Percentiles rank a stretch among this genome's conserved stretches.
These are phyloP conservation scores for Mormoops blainvillei DNA, from an alignment of 2,113 vertebrate species.

Conservation along the genomic window DNA sequence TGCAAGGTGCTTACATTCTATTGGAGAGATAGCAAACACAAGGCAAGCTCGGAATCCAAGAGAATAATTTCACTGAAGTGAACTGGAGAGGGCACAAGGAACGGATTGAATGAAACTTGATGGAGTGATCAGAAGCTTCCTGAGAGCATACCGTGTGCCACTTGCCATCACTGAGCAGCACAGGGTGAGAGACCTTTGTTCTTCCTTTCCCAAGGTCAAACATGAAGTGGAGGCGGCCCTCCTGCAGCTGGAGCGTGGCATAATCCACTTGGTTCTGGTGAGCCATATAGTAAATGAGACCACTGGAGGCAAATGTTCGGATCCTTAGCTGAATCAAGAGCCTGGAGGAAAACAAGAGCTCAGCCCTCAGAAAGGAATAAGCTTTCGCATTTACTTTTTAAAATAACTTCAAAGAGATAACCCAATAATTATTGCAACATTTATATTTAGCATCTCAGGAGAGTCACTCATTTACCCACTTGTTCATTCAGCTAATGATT, in stretches of 20 bases:
- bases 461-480: neutral
- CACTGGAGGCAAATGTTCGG: slow-evolving; percentile 86
- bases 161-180: slow-evolving; percentile 84
- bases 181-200: slow-evolving; percentile 81
- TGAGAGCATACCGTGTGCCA: slow-evolving; percentile 88
- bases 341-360: slow-evolving; percentile 67
- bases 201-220: slow-evolving; percentile 92
- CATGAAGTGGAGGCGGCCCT: slow-evolving; percentile 84
- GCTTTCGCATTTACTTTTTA: neutral
- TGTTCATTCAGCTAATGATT: neutral
- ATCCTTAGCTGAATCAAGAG: slow-evolving; percentile 86
- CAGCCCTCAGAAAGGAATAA: neutral
- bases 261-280: slow-evolving; percentile 90
- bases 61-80: neutral
- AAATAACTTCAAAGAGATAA: neutral
- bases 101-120: fast-evolving
- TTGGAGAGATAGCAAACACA: neutral
- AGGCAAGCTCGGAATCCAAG: neutral
- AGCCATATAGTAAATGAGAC: slow-evolving; percentile 88
- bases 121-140: neutral
- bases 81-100: neutral
- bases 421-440: neutral
- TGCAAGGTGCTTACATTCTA: neutral
- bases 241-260: slow-evolving; percentile 84
- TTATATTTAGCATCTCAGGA: neutral